Evolutionary conservation across 2,888 invertebrate species (phyloP).

Genomic region (Dasypolia templi): DNA sequence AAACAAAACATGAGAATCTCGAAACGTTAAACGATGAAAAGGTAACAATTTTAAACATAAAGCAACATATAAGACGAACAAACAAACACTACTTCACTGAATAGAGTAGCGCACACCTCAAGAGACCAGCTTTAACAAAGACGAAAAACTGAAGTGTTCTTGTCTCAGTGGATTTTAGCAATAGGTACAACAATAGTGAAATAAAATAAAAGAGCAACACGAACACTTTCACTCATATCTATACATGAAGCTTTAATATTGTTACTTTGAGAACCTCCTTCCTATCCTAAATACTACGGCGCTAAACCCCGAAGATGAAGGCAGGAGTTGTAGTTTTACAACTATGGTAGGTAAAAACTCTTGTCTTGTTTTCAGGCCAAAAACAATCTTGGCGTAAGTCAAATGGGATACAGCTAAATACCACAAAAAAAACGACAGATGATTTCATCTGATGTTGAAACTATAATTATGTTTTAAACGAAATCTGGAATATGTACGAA

Average conservation of each 20-base stretch:
- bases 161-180: neutral
- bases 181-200: neutral
- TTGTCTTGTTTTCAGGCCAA: neutral
- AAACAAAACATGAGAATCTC: neutral
- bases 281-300: neutral
- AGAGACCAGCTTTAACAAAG: slow-evolving; percentile 10
- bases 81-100: neutral
- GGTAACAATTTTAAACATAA: neutral
- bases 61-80: neutral
- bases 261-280: neutral
- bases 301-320: neutral
- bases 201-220: neutral
- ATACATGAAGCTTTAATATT: neutral
- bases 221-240: too few species aligned
- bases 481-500: too few species aligned
- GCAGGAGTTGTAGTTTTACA: neutral
- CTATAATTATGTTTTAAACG: too few species aligned
- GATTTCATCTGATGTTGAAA: too few species aligned
- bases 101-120: slow-evolving; percentile 3
- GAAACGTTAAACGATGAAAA: slow-evolving; percentile 10
- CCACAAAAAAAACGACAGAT: too few species aligned
- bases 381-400: neutral
- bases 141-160: neutral
- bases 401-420: too few species aligned
- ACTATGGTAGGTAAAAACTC: neutral